Conservation (phyloP, 2,888 invertebrate genomes). For the Aromia moschata region DNA sequence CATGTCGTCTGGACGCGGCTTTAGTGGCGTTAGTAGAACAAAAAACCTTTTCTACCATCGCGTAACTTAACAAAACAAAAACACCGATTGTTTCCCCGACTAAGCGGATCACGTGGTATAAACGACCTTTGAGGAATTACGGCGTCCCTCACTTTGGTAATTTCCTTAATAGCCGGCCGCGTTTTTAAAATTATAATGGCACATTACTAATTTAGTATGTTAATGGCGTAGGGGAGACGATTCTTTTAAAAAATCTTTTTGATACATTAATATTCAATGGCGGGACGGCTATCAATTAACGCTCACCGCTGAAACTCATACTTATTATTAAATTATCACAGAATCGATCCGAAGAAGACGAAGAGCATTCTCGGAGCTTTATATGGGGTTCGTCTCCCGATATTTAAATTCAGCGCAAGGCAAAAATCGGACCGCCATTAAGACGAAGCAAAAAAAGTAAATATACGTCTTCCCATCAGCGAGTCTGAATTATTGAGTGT, state of each 20-base stretch:
- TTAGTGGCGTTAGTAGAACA: too few species aligned
- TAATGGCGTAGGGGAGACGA: slow-evolving; percentile 40
- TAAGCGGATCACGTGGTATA: too few species aligned
- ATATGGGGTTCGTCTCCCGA: slow-evolving; percentile 17
- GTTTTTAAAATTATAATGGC: slow-evolving; percentile 41
- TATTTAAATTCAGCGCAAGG: slow-evolving; percentile 16
- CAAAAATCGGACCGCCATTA: slow-evolving; percentile 2
- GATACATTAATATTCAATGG: slow-evolving; percentile 52
- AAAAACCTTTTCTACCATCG: too few species aligned
- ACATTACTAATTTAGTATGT: slow-evolving; percentile 49
- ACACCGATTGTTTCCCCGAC: too few species aligned
- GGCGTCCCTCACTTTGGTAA: slow-evolving; percentile 48
- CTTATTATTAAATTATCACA: slow-evolving; percentile 54
- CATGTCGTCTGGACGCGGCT: too few species aligned
- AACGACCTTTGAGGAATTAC: slow-evolving; percentile 56
- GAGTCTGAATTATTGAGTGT: too few species aligned
- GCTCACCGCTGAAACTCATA: slow-evolving; percentile 51
- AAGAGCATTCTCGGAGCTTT: slow-evolving; percentile 21
- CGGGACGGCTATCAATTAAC: slow-evolving; percentile 53
- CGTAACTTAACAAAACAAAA: too few species aligned
- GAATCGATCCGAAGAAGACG: slow-evolving; percentile 27
- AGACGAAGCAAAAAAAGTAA: too few species aligned
- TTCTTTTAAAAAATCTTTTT: slow-evolving; percentile 32
- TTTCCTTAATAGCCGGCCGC: slow-evolving; percentile 54
- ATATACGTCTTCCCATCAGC: too few species aligned